Evolutionary conservation across 2,888 invertebrate species (phyloP).

Genomic region (Apamea crenata): DNA sequence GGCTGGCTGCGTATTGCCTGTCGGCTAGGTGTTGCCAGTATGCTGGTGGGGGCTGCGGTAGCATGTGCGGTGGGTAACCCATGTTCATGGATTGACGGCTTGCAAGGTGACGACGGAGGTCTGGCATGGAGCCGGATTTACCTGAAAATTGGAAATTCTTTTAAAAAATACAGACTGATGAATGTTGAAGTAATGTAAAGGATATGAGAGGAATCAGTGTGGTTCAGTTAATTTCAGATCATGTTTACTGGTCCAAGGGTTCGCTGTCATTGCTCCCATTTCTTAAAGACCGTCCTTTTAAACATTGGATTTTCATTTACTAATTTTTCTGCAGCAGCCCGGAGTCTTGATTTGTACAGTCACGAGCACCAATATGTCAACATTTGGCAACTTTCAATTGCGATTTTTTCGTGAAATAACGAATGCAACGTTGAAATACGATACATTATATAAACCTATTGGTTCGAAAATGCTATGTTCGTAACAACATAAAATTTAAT

Average conservation of each 20-base stretch:
- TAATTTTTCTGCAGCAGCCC: not conserved
- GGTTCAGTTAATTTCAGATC: not conserved
- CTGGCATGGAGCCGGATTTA: conserved; percentile 89
- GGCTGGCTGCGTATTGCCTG: conserved; percentile 85
- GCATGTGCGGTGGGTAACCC: conserved; percentile 82
- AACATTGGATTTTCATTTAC: not conserved
- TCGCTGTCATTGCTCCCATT: not conserved
- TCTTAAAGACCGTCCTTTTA: not conserved
- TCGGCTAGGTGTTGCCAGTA: conserved; percentile 88
- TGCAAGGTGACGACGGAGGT: conserved; percentile 85
- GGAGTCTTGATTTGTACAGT: too few relatives aligned
- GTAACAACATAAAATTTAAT: too few relatives aligned
- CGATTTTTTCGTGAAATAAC: too few relatives aligned
- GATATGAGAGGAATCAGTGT: not conserved
- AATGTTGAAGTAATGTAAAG: not conserved
- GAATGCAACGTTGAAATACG: too few relatives aligned
- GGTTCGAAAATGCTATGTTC: too few relatives aligned
- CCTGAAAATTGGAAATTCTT: conserved; percentile 73
- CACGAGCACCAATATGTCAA: too few relatives aligned
- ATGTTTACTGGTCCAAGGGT: not conserved
- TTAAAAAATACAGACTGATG: not conserved
- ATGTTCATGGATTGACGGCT: conserved; percentile 83
- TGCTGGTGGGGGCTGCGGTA: conserved; percentile 84
- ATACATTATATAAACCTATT: too few relatives aligned
- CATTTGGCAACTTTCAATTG: too few relatives aligned